Conservation (phyloP, 2,113 vertebrate species). For the Lanius collurio region DNA sequence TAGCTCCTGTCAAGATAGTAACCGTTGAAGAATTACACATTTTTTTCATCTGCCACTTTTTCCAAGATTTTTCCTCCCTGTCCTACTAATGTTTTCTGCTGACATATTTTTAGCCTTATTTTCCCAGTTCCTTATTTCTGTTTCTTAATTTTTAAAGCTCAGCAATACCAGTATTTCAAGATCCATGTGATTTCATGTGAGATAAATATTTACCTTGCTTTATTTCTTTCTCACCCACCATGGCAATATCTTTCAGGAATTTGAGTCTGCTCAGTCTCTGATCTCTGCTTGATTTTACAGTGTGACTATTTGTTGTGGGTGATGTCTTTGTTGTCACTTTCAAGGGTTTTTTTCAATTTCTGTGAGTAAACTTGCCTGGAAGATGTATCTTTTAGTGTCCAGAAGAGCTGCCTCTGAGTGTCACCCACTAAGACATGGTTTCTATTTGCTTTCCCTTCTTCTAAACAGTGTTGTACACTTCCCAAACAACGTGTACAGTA, state of each 20-base stretch:
- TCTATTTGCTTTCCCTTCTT: neutral
- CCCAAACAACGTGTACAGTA: neutral
- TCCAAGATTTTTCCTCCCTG: neutral
- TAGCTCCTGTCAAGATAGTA: neutral
- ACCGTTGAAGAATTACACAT: neutral
- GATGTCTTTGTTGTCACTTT: neutral
- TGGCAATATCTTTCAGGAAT: neutral
- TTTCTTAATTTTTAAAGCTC: neutral
- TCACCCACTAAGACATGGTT: neutral
- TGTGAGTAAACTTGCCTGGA: neutral
- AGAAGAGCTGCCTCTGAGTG: neutral
- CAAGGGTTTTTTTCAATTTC: neutral
- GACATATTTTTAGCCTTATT: neutral
- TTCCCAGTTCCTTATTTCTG: neutral
- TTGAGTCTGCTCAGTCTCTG: neutral
- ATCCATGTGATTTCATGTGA: neutral
- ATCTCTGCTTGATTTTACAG: neutral
- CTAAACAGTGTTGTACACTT: neutral
- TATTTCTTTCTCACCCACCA: neutral
- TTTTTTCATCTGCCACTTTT: neutral
- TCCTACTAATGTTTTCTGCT: neutral
- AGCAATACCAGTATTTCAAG: neutral
- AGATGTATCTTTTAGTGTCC: neutral
- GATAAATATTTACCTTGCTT: neutral
- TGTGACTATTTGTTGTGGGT: neutral